Percentiles rank a stretch among this genome's conserved stretches.
phyloP scores from a whole-genome alignment of 2,113 vertebrate species.

The Struthidea cinerea region DNA sequence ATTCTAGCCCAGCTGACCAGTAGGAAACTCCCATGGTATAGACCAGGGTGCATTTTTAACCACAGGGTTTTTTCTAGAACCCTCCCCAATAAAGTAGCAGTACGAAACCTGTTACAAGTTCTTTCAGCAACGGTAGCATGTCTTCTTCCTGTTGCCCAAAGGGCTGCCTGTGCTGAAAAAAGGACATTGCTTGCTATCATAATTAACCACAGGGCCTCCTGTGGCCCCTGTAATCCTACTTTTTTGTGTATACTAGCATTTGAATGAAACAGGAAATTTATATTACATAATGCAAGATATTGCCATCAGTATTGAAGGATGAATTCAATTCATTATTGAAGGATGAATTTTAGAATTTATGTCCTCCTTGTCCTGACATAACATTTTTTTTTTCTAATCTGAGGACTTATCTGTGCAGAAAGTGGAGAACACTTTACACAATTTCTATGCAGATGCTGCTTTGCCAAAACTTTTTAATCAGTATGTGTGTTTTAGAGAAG shows the following conservation, averaged over 20 bases:
- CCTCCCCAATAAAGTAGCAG: rapidly evolving
- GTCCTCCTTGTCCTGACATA: neutral
- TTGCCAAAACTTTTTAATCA: neutral
- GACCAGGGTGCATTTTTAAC: neutral
- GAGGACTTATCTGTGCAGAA: neutral
- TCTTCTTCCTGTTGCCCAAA: neutral
- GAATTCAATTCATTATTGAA: too few relatives aligned
- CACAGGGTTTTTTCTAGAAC: neutral
- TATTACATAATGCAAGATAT: neutral
- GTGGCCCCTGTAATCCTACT: neutral
- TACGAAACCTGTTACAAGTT: neutral
- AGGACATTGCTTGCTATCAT: neutral
- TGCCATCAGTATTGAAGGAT: neutral
- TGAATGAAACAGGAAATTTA: neutral
- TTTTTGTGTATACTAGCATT: neutral
- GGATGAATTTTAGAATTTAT: neutral
- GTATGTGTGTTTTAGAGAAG: neutral
- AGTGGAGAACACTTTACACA: neutral
- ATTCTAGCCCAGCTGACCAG: neutral
- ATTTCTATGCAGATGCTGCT: neutral
- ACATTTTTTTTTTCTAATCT: neutral
- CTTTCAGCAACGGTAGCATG: neutral
- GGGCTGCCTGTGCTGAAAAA: neutral
- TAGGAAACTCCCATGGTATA: neutral
- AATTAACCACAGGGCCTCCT: neutral